phyloP scores from a whole-genome alignment of 2,797 vertebrate species.

The Siniperca obscura region DNA sequence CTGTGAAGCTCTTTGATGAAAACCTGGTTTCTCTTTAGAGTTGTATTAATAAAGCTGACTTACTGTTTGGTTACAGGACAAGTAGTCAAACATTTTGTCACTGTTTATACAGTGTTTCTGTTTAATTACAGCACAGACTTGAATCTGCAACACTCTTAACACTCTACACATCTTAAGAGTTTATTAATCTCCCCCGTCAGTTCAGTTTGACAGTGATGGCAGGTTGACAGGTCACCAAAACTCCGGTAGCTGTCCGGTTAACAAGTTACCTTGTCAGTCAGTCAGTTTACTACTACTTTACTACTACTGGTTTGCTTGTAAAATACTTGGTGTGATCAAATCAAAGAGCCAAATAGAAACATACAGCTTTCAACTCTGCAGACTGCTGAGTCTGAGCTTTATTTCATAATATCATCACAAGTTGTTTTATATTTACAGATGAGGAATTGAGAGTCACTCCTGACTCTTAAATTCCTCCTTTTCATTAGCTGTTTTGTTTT shows the following conservation, averaged over 20 bases:
- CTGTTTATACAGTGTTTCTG: neutral
- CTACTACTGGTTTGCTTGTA: neutral
- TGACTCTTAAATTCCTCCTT: slow-evolving; percentile 25
- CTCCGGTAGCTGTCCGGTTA: neutral
- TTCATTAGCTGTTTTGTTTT: neutral
- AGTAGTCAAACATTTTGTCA: neutral
- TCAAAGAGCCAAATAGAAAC: neutral
- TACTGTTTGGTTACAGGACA: too few relatives aligned
- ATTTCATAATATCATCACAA: slow-evolving; percentile 9
- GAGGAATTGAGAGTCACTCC: slow-evolving; percentile 43
- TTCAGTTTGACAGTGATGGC: neutral
- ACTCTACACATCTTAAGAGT: neutral
- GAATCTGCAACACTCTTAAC: neutral
- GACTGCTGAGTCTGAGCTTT: neutral
- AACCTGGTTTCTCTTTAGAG: neutral
- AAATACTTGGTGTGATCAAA: neutral
- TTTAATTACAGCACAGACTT: neutral
- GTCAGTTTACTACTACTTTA: neutral
- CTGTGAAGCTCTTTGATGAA: neutral
- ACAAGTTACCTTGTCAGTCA: neutral
- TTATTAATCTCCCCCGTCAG: neutral
- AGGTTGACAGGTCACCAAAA: neutral
- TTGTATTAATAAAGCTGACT: neutral
- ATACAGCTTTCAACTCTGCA: neutral
- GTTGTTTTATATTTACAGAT: slow-evolving; percentile 48